Evolutionary conservation across 2,113 vertebrate species (phyloP).

Genomic region (Labrus mixtus): DNA sequence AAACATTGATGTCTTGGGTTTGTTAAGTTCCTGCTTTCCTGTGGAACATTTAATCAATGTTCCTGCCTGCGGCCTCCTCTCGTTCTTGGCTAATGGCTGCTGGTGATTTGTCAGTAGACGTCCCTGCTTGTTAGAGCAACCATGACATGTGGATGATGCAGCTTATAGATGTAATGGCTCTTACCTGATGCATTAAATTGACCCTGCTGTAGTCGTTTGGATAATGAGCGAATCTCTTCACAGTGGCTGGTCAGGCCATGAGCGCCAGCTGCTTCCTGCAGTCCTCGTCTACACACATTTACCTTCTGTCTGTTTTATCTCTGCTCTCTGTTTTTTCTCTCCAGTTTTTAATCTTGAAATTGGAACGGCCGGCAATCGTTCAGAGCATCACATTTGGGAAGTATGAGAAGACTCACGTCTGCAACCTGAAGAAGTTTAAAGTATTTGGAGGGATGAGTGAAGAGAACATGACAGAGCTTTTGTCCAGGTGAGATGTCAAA

Average conservation of each 20-base stretch:
- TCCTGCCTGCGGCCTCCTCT: neutral
- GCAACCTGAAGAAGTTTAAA: slow-evolving; percentile 99
- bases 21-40: slow-evolving; percentile 9
- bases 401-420: slow-evolving; percentile 99
- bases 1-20: slow-evolving; percentile 5
- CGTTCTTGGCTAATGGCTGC: neutral
- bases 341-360: slow-evolving; percentile 97
- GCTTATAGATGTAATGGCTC: slow-evolving; percentile 26
- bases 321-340: slow-evolving; percentile 11
- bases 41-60: slow-evolving; percentile 7
- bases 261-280: neutral
- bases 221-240: slow-evolving; percentile 27
- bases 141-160: slow-evolving; percentile 3
- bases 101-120: slow-evolving; percentile 14
- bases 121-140: slow-evolving; percentile 14
- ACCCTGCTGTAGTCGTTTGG: slow-evolving; percentile 8
- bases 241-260: neutral
- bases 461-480: slow-evolving; percentile 98
- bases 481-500: slow-evolving; percentile 89
- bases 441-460: slow-evolving; percentile 99
- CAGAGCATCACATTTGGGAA: slow-evolving; percentile 99
- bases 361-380: slow-evolving; percentile 96
- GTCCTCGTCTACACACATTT: neutral
- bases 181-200: slow-evolving; percentile 25
- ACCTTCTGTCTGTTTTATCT: neutral